Conservation (phyloP, 1,140 invertebrate species). For the Drosophila rhopaloa region DNA sequence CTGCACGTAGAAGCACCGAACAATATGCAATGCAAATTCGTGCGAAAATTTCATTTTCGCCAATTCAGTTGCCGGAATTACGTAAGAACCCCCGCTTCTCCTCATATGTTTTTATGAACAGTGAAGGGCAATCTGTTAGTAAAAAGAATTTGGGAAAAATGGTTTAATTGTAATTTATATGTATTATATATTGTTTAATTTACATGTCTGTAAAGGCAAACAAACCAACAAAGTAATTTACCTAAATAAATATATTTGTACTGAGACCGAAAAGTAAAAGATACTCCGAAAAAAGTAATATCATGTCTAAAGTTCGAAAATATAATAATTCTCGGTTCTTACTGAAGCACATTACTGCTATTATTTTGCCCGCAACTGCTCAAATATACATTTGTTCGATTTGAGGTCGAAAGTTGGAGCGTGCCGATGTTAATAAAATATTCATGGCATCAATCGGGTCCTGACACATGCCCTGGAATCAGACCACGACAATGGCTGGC, state of each 20-base stretch:
- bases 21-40: constrained; percentile 72
- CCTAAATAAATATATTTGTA: too few species aligned
- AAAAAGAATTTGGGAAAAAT: background rate
- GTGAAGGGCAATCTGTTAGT: background rate
- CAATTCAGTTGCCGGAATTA: constrained; percentile 63
- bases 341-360: background rate
- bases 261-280: too few species aligned
- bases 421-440: constrained; percentile 65
- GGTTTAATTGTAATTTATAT: background rate
- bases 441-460: constrained; percentile 62
- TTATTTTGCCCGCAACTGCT: constrained; percentile 7
- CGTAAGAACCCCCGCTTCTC: constrained; percentile 32
- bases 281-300: too few species aligned
- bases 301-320: too few species aligned
- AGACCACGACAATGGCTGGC: constrained; percentile 37
- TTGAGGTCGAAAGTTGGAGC: constrained; percentile 44
- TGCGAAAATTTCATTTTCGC: constrained; percentile 66
- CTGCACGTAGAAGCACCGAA: constrained; percentile 46
- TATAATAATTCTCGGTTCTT: background rate
- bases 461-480: constrained; percentile 45
- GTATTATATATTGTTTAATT: too few species aligned
- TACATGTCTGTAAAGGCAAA: too few species aligned
- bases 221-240: too few species aligned
- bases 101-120: background rate
- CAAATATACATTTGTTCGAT: background rate